Evolutionary conservation across 2,888 invertebrate genomes (phyloP).

Genomic region (Conchocele bisecta): DNA sequence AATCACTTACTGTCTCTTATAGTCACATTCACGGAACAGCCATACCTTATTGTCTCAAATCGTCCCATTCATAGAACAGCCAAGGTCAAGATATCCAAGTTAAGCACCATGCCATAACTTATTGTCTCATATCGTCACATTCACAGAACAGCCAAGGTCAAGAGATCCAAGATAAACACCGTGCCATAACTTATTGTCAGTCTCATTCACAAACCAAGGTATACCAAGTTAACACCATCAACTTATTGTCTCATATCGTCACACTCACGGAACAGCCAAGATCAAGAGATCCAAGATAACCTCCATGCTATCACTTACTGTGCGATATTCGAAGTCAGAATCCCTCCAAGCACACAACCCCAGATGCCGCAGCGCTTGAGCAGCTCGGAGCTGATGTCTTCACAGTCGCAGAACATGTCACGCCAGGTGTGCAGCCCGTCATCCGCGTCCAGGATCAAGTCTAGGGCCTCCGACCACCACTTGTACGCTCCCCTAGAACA

Average conservation of each 20-base stretch:
- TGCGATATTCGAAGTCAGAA: conserved; percentile 81
- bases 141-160: not conserved
- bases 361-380: conserved; percentile 81
- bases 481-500: conserved; percentile 76
- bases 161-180: not conserved
- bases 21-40: no score
- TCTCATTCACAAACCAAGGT: no score
- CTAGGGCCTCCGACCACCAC: conserved; percentile 80
- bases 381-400: conserved; percentile 72
- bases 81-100: no score
- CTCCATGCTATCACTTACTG: conserved; percentile 73
- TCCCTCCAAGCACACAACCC: conserved; percentile 81
- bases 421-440: conserved; percentile 78
- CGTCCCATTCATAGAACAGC: no score
- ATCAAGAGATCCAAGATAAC: not conserved
- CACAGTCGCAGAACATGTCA: conserved; percentile 51
- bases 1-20: conserved; percentile 80
- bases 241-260: no score
- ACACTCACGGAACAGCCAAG: not conserved
- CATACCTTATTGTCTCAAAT: no score
- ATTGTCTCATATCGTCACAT: no score
- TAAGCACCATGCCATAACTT: no score
- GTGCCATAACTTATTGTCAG: conserved; percentile 75
- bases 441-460: conserved; percentile 74
- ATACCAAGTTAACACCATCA: no score